Conservation (phyloP, 1,140 invertebrate species). For the Leptonema lineaticorne region DNA sequence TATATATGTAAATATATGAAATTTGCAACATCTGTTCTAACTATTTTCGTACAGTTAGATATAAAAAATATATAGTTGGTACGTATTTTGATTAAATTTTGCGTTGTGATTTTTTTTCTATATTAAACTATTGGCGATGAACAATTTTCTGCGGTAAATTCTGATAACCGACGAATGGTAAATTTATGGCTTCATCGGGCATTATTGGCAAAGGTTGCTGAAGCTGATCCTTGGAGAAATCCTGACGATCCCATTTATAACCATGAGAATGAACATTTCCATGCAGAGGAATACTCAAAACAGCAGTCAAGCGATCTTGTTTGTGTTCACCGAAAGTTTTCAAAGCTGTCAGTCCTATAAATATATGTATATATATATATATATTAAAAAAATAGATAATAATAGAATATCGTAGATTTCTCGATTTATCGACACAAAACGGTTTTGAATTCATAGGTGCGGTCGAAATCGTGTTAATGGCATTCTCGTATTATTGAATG, state of each 20-base stretch:
- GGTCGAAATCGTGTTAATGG: too few relatives aligned
- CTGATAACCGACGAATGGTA: slow-evolving; percentile 29
- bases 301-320: slow-evolving; percentile 28
- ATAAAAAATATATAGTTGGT: background rate
- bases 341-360: slow-evolving; percentile 33
- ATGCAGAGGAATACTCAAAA: slow-evolving; percentile 27
- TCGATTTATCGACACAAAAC: too few relatives aligned
- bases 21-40: background rate
- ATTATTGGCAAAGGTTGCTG: background rate
- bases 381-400: too few relatives aligned
- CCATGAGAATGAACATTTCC: slow-evolving; percentile 14
- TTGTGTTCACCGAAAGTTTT: slow-evolving; percentile 32
- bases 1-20: background rate
- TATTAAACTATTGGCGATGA: background rate
- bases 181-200: slow-evolving; percentile 7
- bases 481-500: too few relatives aligned
- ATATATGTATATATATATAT: background rate
- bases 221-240: background rate
- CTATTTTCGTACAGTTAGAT: background rate
- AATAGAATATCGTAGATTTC: too few relatives aligned
- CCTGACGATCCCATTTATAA: slow-evolving; percentile 34
- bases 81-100: background rate
- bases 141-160: slow-evolving; percentile 18
- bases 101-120: too few relatives aligned
- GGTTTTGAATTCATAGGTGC: too few relatives aligned